Conservation (phyloP, 2,888 invertebrate species). For the Pecten maximus region DNA sequence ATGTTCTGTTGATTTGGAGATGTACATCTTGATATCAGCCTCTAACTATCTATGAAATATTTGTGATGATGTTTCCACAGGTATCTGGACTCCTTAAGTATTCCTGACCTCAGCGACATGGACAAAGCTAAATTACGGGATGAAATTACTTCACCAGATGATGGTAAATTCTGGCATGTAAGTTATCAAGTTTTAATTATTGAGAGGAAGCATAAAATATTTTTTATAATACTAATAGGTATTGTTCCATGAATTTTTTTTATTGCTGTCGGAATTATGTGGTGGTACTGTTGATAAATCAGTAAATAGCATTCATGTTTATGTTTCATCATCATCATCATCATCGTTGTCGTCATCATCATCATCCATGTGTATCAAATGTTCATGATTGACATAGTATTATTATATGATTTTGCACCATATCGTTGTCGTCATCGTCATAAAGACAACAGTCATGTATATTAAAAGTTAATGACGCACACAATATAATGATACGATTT, state of each 20-base stretch:
- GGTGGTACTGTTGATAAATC: no score
- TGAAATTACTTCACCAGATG: slow-evolving; percentile 58
- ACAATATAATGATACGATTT: no score
- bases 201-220: neutral
- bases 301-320: no score
- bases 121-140: slow-evolving; percentile 63
- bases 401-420: no score
- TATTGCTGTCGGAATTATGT: no score
- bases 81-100: slow-evolving; percentile 69
- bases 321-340: neutral
- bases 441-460: no score
- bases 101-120: slow-evolving; percentile 62
- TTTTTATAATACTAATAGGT: no score
- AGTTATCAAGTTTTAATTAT: neutral
- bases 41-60: neutral
- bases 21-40: neutral
- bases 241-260: no score
- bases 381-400: no score
- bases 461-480: no score
- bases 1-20: neutral
- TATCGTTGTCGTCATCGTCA: no score
- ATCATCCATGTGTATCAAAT: no score
- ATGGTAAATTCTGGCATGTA: slow-evolving; percentile 5
- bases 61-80: slow-evolving; percentile 52
- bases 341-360: neutral